These are phyloP conservation scores for Zaprionus bogoriensis DNA, from an alignment of 2,888 invertebrate genomes.

Conservation along the genomic window DNA sequence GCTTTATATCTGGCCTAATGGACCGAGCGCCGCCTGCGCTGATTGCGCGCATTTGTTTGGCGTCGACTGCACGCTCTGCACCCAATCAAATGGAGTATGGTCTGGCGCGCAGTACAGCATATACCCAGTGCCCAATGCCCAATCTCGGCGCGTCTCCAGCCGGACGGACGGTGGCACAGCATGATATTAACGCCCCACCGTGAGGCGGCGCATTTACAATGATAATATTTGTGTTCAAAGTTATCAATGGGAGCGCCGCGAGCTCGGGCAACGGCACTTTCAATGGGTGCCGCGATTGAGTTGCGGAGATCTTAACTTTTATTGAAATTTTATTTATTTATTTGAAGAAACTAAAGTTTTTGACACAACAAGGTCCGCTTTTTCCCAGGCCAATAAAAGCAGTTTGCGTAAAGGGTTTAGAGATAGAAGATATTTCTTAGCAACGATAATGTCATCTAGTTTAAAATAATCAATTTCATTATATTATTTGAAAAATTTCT, in stretches of 20 bases:
- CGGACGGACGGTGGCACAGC: slow-evolving; percentile 76
- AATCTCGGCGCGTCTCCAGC: background rate
- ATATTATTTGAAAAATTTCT: no score
- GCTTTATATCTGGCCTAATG: slow-evolving; percentile 83
- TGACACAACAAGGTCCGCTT: background rate
- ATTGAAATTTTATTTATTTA: slow-evolving; percentile 1
- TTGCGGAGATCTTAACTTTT: slow-evolving; percentile 2
- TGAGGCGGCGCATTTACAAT: slow-evolving; percentile 77
- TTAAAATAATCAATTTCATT: no score
- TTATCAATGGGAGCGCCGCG: slow-evolving; percentile 70
- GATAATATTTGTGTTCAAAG: slow-evolving; percentile 75
- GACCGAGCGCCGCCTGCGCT: slow-evolving; percentile 81
- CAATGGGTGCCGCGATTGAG: slow-evolving; percentile 14
- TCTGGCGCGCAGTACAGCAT: slow-evolving; percentile 1
- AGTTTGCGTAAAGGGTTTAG: background rate
- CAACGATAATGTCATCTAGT: no score
- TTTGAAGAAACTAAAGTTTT: background rate
- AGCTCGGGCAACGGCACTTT: slow-evolving; percentile 28
- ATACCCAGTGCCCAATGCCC: slow-evolving; percentile 1
- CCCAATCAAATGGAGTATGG: slow-evolving; percentile 76
- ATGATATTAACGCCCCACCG: slow-evolving; percentile 80
- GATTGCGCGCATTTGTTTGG: slow-evolving; percentile 80
- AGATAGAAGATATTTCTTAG: no score
- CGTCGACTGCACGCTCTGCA: slow-evolving; percentile 38
- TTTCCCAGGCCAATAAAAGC: background rate